Evolutionary conservation across 2,113 vertebrate species (phyloP), one percentile per base, ranked within the genome.

Genomic region (Hemichromis elongatus): DNA sequence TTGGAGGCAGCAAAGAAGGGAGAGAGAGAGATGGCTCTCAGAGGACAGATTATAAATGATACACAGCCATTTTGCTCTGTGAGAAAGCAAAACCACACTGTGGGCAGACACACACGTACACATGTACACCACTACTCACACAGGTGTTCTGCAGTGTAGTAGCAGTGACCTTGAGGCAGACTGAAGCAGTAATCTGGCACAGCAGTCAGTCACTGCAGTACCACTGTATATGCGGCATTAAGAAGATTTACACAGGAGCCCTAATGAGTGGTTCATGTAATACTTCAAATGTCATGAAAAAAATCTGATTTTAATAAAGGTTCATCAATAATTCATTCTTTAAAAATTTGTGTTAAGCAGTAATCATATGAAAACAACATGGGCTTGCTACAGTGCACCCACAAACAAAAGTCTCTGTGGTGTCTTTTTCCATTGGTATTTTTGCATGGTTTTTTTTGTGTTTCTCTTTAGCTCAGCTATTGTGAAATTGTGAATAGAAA

Each of bases 31-130:
- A 88, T 80, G 35, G 73, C 86, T 93, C 93, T 93, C 92, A 84
- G 90, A 93, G 93, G 91, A 91, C 88, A 91, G 83, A 92, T 94
- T 94, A 93, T 92, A 92, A 93, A 93, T 94, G 93, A 94, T 94
- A 92, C 83, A 84, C 91, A 92, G 86, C 90, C 93, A 94, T 95
- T 94, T 95, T 94, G 77, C 88, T 85, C 77, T 73, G 79, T 42
- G 55, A 93, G 77, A 81, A 66, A 84, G 91, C 68, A 85, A 85
- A 87, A 88, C 80, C 81, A 81, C 83, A 91, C 80, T 33, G 30
- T 82, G 45, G 26, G 57, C 54, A 54, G 9, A 47, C 37, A 35
- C 47, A 66, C 45, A 82, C 52, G 59, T 66, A 77, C 30, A 79
- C 70, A 81, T 70, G 80, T 73, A 86, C 52, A 79, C 11, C n/a